Conservation (phyloP, 1,140 invertebrate genomes). For the Calephelis nemesis region DNA sequence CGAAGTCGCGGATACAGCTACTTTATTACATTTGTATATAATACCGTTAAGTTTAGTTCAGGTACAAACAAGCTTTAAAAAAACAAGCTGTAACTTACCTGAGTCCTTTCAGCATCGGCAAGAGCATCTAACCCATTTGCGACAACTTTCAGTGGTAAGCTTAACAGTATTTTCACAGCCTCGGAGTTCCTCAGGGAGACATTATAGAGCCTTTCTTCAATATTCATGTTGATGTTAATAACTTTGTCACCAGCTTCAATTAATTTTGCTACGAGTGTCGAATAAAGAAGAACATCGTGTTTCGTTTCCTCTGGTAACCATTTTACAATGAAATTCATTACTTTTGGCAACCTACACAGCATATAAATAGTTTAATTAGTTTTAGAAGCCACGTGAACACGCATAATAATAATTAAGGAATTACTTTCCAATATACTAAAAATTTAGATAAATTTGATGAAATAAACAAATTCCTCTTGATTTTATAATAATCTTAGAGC, state of each 20-base stretch:
- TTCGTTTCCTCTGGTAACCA: constrained; percentile 43
- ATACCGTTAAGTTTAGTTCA: too few species aligned
- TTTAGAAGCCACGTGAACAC: too few species aligned
- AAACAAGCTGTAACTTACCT: constrained; percentile 41
- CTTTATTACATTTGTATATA: too few species aligned
- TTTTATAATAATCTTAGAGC: too few species aligned
- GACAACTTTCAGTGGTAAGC: constrained; percentile 47
- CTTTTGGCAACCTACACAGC: constrained; percentile 54
- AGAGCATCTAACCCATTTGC: constrained; percentile 66
- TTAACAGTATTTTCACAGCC: constrained; percentile 50
- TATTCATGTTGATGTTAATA: constrained; percentile 56
- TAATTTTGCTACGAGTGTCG: constrained; percentile 62
- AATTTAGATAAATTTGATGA: too few species aligned
- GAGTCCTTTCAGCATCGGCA: constrained; percentile 62
- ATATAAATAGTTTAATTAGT: constrained; percentile 17
- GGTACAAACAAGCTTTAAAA: too few species aligned
- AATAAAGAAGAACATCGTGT: constrained; percentile 60
- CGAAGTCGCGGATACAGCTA: too few species aligned
- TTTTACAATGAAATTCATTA: constrained; percentile 58
- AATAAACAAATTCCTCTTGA: too few species aligned
- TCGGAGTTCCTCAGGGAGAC: constrained; percentile 55
- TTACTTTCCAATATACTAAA: too few species aligned
- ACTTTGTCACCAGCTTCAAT: constrained; percentile 56
- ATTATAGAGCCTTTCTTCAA: constrained; percentile 64
- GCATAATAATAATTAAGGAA: background rate